Base-by-base conservation (phyloP, 2,797 vertebrate genomes). In the Helarctos malayanus region DNA sequence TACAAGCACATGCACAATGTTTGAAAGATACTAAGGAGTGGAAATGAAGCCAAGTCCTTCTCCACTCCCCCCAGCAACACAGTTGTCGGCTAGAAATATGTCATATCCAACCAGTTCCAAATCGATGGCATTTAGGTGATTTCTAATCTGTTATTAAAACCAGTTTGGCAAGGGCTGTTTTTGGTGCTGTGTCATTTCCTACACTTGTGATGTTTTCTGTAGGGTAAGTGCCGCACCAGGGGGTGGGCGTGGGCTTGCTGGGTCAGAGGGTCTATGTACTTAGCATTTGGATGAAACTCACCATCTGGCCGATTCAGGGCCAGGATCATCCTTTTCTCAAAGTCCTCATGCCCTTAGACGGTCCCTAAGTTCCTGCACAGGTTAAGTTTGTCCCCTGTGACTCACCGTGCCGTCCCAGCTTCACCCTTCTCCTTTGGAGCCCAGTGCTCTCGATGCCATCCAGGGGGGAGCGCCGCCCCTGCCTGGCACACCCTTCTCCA, bases 391-490 rank as follows among this genome's bases (percentile, higher is more conserved):
- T 82, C n/a, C 85, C n/a, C 21, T 8, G 29, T 32, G 5, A 10
- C 23, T 12, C 0, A 5, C 7, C 8, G 27, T 16, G 19, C 32
- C 12, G 38, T 3, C 1, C 54, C 25, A 32, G 15, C 4, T 23
- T 78, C 27, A 7, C 47, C 54, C 63, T 45, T 68, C 29, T 23
- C 12, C 41, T 82, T 59, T 68, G 21, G 27, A 76, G 84, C 38
- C 54, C 45, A 73, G 23, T 5, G 4, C 47, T 83, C 57, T 18
- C 47, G 45, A 78, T 29, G 61, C 68, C 49, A 19, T 10, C 6
- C 3, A 52, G 45, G 2, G 21, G 21, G 23, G 68, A 41, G 63
- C 3, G 3, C n/a, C n/a, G n/a, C n/a, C n/a, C n/a, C n/a, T n/a
- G n/a, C n/a, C n/a, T n/a, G n/a, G n/a, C n/a, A n/a, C n/a, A n/a